Conservation (phyloP, 2,888 invertebrate genomes). For the Ochropleura plecta region DNA sequence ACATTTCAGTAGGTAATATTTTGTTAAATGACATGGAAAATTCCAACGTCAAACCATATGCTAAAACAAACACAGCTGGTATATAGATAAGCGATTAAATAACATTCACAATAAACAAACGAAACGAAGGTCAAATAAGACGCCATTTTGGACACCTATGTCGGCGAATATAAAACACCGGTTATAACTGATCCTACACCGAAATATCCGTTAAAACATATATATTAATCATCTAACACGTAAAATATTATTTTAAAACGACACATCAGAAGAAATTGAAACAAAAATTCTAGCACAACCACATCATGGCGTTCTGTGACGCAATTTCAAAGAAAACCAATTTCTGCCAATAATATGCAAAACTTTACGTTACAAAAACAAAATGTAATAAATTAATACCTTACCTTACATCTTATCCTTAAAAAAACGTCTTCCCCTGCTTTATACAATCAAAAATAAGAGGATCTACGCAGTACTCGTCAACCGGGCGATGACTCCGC, state of each 20-base stretch:
- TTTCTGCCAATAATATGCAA: slow-evolving; percentile 39
- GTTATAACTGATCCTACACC: slow-evolving; percentile 25
- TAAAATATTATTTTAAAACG: slow-evolving; percentile 4
- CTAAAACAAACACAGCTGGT: slow-evolving; percentile 50
- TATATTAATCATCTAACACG: slow-evolving; percentile 10
- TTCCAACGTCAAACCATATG: slow-evolving; percentile 7
- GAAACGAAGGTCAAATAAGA: slow-evolving; percentile 62
- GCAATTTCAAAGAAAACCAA: slow-evolving; percentile 52
- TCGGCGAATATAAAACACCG: slow-evolving; percentile 60
- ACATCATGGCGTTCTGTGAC: slow-evolving; percentile 68
- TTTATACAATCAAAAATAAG: slow-evolving; percentile 67
- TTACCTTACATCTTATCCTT: slow-evolving; percentile 77
- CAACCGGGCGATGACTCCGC: slow-evolving; percentile 85
- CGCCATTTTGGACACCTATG: slow-evolving; percentile 60
- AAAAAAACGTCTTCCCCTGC: slow-evolving; percentile 68
- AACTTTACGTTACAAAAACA: slow-evolving; percentile 50
- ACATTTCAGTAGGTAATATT: not conserved
- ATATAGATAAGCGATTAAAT: slow-evolving; percentile 50
- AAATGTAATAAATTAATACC: slow-evolving; percentile 69
- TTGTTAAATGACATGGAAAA: slow-evolving; percentile 13
- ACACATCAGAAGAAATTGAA: slow-evolving; percentile 1
- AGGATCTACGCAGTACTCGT: slow-evolving; percentile 74
- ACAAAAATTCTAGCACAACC: slow-evolving; percentile 44
- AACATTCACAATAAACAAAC: slow-evolving; percentile 61
- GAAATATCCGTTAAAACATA: slow-evolving; percentile 26